Evolutionary conservation across 2,888 invertebrate species (phyloP).

Genomic region (Caenorhabditis sinica): DNA sequence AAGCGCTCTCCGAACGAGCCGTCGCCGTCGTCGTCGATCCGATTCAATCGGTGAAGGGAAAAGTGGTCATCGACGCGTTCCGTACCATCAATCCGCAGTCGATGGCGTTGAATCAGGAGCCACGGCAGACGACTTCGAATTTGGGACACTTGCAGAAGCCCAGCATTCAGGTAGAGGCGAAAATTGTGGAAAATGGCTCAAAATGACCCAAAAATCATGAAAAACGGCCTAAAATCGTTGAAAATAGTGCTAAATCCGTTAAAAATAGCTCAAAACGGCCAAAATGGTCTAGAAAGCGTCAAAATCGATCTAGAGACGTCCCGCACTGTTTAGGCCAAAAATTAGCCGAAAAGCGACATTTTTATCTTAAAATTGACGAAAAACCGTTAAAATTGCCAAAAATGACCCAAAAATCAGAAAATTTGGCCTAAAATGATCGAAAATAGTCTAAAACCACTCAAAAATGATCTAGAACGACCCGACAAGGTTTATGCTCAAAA

Average conservation of each 20-base stretch:
- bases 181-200: not conserved
- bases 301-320: too few relatives aligned
- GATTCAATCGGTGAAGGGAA: conserved; percentile 98
- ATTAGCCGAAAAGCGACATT: not conserved
- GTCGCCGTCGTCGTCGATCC: conserved; percentile 99
- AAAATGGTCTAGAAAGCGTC: too few relatives aligned
- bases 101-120: conserved; percentile 99
- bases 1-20: conserved; percentile 96
- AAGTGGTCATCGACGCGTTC: conserved; percentile 99
- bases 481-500: too few relatives aligned
- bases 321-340: not conserved
- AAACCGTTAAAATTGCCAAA: not conserved
- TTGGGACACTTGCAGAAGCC: conserved; percentile 98
- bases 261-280: too few relatives aligned
- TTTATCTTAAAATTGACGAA: too few relatives aligned
- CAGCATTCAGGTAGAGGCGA: conserved; percentile 89
- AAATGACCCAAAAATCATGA: not conserved
- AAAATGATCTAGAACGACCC: too few relatives aligned
- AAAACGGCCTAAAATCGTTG: not conserved
- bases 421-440: too few relatives aligned
- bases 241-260: not conserved
- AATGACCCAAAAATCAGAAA: not conserved
- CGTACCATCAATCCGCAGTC: conserved; percentile 98
- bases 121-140: conserved; percentile 98
- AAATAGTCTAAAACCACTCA: too few relatives aligned